Evolutionary conservation across 2,888 invertebrate genomes (phyloP).

Genomic region (Scaptomyza flava): DNA sequence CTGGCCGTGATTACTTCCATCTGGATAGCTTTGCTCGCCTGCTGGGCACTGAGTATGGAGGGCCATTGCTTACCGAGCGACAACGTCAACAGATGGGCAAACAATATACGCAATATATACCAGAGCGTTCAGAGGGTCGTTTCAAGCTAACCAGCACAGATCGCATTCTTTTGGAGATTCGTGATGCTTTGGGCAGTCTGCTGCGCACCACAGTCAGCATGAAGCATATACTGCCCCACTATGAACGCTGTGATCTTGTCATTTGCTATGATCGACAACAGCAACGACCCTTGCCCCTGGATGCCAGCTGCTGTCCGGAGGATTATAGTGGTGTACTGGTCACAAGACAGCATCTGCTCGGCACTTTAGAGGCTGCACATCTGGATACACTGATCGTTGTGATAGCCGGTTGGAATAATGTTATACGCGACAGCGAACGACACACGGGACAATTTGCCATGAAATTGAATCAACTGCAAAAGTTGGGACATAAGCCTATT

Average conservation of each 20-base stretch:
- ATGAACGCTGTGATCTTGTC: conserved; percentile 87
- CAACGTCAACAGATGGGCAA: conserved; percentile 86
- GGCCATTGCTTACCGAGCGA: conserved; percentile 86
- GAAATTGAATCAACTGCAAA: conserved; percentile 88
- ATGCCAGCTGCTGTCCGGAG: conserved; percentile 84
- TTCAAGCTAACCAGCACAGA: conserved; percentile 87
- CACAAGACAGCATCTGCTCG: conserved; percentile 74
- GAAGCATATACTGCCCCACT: conserved; percentile 89
- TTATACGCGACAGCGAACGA: conserved; percentile 85
- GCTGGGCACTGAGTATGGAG: conserved; percentile 81
- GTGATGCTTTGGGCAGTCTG: conserved; percentile 85
- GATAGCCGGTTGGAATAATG: conserved; percentile 87
- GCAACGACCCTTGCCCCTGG: conserved; percentile 85
- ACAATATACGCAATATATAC: conserved; percentile 87
- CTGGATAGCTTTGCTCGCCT: conserved; percentile 86
- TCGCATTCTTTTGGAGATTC: conserved; percentile 86
- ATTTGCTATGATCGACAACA: conserved; percentile 86
- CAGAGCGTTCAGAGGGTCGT: conserved; percentile 84
- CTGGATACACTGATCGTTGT: conserved; percentile 86
- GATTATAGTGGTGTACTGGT: conserved; percentile 84
- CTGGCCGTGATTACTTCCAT: conserved; percentile 87
- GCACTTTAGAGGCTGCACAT: conserved; percentile 40
- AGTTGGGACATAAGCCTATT: conserved; percentile 87
- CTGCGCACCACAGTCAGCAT: conserved; percentile 84
- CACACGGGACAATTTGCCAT: conserved; percentile 87